Percentiles rank a stretch among this genome's conserved stretches.
Evolutionary conservation across 2,113 vertebrate genomes (phyloP).

Genomic region (Onychorhynchus coronatus): DNA sequence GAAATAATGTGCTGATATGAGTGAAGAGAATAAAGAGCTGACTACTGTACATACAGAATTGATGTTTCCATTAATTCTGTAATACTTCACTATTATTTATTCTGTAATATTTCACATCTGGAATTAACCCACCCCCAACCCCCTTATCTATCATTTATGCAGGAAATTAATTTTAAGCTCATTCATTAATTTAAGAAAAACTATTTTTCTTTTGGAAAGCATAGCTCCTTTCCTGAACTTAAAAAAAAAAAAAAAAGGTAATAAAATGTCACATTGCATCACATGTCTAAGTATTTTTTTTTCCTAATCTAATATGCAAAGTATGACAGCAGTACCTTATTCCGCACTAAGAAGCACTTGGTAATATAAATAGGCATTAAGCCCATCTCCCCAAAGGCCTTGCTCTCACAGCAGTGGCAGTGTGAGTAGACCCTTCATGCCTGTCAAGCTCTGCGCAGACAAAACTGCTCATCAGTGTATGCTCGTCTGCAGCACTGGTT

Average conservation of each 20-base stretch:
- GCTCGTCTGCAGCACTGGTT: not conserved
- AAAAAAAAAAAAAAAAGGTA: not conserved
- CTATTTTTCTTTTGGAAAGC: not conserved
- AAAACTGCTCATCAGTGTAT: accelerated
- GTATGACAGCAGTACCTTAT: not conserved
- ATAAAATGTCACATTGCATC: not conserved
- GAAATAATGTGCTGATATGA: not conserved
- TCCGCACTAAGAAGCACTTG: not conserved
- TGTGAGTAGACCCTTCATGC: not conserved
- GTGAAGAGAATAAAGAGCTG: not conserved
- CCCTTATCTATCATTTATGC: not conserved
- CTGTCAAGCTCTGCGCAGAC: not conserved
- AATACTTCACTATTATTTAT: not conserved
- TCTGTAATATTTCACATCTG: not conserved
- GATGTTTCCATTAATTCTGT: not conserved
- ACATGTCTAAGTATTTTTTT: not conserved
- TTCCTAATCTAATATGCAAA: not conserved
- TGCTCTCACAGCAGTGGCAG: accelerated
- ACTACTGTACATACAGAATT: not conserved
- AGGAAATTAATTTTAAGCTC: not conserved
- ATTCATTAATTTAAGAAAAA: not conserved
- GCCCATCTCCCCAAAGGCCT: not conserved
- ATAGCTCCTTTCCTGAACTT: not conserved
- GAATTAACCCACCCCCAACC: accelerated
- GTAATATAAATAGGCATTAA: not conserved